A percentile compares a stretch with the other conserved stretches of the same genome.
Conservation (phyloP, 2,888 invertebrate genomes). For the Harpagoxenus sublaevis region DNA sequence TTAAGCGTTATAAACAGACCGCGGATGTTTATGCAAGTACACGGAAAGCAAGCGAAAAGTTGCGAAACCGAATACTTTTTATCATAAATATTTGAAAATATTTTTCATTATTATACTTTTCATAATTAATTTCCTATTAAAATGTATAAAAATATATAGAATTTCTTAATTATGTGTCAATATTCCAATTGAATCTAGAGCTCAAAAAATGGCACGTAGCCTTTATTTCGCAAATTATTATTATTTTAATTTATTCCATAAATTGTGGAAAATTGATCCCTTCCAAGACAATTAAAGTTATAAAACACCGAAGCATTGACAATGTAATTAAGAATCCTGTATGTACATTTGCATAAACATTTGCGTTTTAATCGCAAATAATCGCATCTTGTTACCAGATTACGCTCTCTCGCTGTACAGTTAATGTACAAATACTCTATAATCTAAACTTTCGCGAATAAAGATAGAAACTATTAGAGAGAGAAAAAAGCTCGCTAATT, state of each 20-base stretch:
- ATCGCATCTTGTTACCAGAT: not conserved
- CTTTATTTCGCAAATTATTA: not conserved
- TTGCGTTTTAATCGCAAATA: not conserved
- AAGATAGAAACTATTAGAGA: not conserved
- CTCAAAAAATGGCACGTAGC: not conserved
- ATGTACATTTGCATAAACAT: conserved; percentile 21
- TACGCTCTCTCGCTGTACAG: not conserved
- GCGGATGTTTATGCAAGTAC: not conserved
- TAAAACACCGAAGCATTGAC: not conserved
- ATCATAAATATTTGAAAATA: not conserved
- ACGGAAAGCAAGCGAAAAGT: not conserved
- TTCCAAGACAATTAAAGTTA: not conserved
- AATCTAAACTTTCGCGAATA: conserved; percentile 14
- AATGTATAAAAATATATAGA: not conserved
- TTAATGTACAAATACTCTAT: conserved; percentile 29
- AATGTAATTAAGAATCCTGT: not conserved
- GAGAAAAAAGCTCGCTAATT: not conserved
- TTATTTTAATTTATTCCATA: no score
- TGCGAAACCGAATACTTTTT: not conserved
- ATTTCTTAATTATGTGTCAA: not conserved
- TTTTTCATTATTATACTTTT: not conserved
- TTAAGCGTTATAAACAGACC: not conserved
- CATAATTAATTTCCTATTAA: conserved; percentile 3
- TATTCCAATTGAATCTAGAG: not conserved
- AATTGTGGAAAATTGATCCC: not conserved